phyloP scores from a whole-genome alignment of 2,797 vertebrate species.

The Halcyon badia region DNA sequence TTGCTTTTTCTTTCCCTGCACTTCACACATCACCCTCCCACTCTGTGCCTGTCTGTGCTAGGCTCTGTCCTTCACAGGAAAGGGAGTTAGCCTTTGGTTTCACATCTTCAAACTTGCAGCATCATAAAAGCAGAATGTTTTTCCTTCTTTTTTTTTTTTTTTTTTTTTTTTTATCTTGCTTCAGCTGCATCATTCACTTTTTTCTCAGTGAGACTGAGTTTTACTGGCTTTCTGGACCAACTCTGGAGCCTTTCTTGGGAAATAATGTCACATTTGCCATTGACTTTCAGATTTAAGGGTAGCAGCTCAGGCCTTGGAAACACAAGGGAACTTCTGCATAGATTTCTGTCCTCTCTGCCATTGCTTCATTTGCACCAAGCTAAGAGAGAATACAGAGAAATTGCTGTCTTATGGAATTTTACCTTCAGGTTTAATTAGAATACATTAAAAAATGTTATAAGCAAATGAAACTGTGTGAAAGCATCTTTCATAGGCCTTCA shows the following conservation, averaged over 20 bases:
- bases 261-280: background rate
- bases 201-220: background rate
- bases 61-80: background rate
- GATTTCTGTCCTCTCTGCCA: fast-evolving
- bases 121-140: background rate
- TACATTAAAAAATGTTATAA: background rate
- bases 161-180: background rate
- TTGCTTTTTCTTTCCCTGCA: background rate
- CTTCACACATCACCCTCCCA: background rate
- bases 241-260: background rate
- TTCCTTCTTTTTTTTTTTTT: background rate
- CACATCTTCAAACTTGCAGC: background rate
- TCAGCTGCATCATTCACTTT: background rate
- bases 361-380: background rate
- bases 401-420: background rate
- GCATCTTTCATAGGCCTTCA: background rate
- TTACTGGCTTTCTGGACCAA: background rate
- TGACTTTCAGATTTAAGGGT: background rate
- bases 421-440: background rate
- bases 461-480: background rate
- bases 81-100: background rate
- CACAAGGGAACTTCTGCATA: background rate
- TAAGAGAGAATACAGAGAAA: background rate
- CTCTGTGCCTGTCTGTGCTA: background rate
- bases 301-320: background rate